phyloP scores from a whole-genome alignment of 37 sponge, comb jelly and placozoan species.

The Halichondria panicea region DNA sequence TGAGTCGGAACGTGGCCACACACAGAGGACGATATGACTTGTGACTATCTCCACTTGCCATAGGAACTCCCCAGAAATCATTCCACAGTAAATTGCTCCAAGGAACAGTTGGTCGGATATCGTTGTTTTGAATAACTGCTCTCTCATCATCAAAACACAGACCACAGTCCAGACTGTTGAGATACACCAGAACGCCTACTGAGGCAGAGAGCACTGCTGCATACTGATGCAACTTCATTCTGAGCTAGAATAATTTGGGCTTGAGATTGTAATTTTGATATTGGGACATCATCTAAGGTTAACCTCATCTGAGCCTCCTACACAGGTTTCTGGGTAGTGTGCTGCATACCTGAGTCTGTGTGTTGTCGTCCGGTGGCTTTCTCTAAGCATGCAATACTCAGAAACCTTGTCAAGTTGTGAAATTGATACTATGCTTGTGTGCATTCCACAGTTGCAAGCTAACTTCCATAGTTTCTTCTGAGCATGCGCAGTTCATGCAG shows the following conservation, averaged over 20 bases:
- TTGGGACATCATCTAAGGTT: too few relatives aligned
- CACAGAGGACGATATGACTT: conserved; percentile 93
- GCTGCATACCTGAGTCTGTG: too few relatives aligned
- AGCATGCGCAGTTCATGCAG: too few relatives aligned
- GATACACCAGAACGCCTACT: conserved; percentile 43
- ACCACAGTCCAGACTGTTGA: conserved; percentile 66
- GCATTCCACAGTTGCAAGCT: too few relatives aligned
- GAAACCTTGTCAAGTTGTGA: too few relatives aligned
- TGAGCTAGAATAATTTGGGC: background rate
- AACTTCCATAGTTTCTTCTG: too few relatives aligned
- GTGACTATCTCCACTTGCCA: conserved; percentile 82
- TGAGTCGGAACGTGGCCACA: conserved; percentile 85
- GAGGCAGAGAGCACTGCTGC: conserved; percentile 35
- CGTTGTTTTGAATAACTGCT: conserved; percentile 77
- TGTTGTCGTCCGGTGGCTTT: too few relatives aligned
- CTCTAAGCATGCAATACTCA: too few relatives aligned
- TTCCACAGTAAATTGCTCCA: conserved; percentile 75
- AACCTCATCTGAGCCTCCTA: too few relatives aligned
- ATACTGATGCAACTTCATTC: background rate
- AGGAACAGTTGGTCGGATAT: conserved; percentile 66
- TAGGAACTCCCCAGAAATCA: conserved; percentile 98
- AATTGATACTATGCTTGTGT: too few relatives aligned
- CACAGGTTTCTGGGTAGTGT: too few relatives aligned
- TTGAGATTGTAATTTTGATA: background rate
- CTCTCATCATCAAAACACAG: conserved; percentile 90